Evolutionary conservation across 2,113 vertebrate species (phyloP), one percentile per base, ranked within the genome.

Genomic region (Arizona elegans): DNA sequence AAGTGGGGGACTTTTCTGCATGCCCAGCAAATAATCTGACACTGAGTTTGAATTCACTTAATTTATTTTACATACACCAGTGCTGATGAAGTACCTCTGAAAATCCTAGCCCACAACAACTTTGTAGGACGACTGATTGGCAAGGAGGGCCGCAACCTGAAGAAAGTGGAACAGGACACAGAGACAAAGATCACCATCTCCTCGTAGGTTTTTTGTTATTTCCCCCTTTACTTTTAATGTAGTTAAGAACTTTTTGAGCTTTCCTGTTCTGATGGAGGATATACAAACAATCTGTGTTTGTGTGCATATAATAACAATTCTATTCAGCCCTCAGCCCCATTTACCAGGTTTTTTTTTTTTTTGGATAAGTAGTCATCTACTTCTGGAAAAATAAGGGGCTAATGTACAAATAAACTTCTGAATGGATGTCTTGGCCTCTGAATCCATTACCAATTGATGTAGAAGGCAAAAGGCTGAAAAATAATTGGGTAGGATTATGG

Each of bases 121-220:
- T 99, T 99, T 3, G 99, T 99, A 8, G 99, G 99, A 50, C 98
- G 99, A 47, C 97, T 99, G 96, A 99, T 99, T 0, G 99, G 99
- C 92, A 99, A 99, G 92, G 99, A 99, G 94, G 99, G 99, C 13
- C 98, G 99, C 33, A 99, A 99, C 97, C 95, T 99, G 96, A 99
- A 99, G 95, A 99, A 99, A 93, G 98, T 99, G 38, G 99, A 99
- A 93, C 99, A 99, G 96, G 99, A 99, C 97, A 99, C 99, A 0
- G 98, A 99, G 96, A 99, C 99, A 2, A 99, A 99, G 95, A 99
- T 99, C 97, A 99, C 99, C 96, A 99, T 99, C 96, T 99, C 99
- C 0, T 98, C 99, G 98, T 99, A 97, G 99, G 98, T 92, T 26
- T 11, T 43, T 75, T 58, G 5, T 33, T 85, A 9, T 50, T 53